phyloP scores from a whole-genome alignment of 2,113 vertebrate species.

The Datnioides undecimradiatus region DNA sequence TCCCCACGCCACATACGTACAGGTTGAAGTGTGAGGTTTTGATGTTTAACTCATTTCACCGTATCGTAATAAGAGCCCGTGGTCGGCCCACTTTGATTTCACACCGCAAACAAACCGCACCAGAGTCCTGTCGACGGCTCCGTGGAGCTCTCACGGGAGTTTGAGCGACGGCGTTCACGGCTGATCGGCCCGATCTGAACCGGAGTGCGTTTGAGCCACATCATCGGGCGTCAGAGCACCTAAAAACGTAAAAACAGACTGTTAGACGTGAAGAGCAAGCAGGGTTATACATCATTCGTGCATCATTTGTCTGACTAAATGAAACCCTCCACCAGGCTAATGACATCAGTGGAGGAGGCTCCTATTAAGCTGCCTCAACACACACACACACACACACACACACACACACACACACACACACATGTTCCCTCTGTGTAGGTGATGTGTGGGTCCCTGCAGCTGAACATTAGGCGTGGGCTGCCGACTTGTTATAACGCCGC shows the following conservation, averaged over 20 bases:
- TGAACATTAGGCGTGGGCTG: conserved; percentile 42
- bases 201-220: background rate
- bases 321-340: conserved; percentile 5
- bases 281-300: too few relatives aligned
- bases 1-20: background rate
- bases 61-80: too few relatives aligned
- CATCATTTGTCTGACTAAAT: background rate
- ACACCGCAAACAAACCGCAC: too few relatives aligned
- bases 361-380: background rate
- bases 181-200: too few relatives aligned
- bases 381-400: conserved; percentile 26
- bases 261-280: background rate
- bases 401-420: too few relatives aligned
- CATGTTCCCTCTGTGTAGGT: conserved; percentile 29
- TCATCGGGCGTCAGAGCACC: too few relatives aligned
- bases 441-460: conserved; percentile 47
- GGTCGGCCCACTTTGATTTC: too few relatives aligned
- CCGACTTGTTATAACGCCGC: conserved; percentile 18
- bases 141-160: too few relatives aligned
- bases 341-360: conserved; percentile 36
- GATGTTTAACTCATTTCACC: too few relatives aligned
- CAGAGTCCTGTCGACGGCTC: too few relatives aligned
- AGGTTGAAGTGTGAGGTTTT: too few relatives aligned
- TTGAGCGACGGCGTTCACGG: too few relatives aligned
- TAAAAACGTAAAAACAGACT: background rate